A percentile compares a stretch with the other conserved stretches of the same genome.
Conservation (phyloP, 2,888 invertebrate species). For the Eupeodes luniger region DNA sequence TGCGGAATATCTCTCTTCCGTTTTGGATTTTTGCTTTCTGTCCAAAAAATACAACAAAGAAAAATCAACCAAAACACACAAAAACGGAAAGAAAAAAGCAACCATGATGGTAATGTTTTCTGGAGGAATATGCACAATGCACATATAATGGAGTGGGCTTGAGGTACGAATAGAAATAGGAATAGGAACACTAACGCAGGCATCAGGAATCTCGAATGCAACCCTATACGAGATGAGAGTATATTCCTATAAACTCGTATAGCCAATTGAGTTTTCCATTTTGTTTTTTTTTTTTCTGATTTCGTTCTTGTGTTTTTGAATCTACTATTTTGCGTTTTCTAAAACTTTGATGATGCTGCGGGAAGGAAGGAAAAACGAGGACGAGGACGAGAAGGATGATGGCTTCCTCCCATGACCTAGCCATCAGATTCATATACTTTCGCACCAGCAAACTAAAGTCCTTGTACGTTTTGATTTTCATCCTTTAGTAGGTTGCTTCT, state of each 20-base stretch:
- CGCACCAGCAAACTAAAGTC: conserved; percentile 46
- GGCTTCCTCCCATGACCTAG: conserved; percentile 24
- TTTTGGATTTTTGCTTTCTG: conserved; percentile 53
- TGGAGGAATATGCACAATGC: neutral
- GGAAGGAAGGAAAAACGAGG: neutral
- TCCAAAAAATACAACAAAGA: conserved; percentile 10
- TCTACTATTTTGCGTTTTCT: conserved; percentile 40
- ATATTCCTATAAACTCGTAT: no score
- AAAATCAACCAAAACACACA: neutral
- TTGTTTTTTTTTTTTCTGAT: conserved; percentile 16
- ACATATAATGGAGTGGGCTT: neutral
- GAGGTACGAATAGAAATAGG: neutral
- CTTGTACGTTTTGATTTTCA: conserved; percentile 42
- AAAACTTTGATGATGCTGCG: conserved; percentile 5
- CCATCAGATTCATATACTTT: conserved; percentile 34
- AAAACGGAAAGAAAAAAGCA: neutral
- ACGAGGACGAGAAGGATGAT: neutral
- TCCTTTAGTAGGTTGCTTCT: conserved; percentile 16
- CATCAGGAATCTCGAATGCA: conserved; percentile 27
- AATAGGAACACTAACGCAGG: neutral
- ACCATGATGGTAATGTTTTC: conserved; percentile 58
- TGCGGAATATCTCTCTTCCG: conserved; percentile 70
- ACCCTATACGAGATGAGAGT: neutral
- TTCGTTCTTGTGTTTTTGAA: conserved; percentile 16
- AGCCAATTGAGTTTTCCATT: conserved; percentile 25